Percentiles rank a stretch among this genome's conserved stretches.
These are phyloP conservation scores for Scylla paramamosain DNA, from an alignment of 1,140 invertebrate genomes.

Conservation along the genomic window DNA sequence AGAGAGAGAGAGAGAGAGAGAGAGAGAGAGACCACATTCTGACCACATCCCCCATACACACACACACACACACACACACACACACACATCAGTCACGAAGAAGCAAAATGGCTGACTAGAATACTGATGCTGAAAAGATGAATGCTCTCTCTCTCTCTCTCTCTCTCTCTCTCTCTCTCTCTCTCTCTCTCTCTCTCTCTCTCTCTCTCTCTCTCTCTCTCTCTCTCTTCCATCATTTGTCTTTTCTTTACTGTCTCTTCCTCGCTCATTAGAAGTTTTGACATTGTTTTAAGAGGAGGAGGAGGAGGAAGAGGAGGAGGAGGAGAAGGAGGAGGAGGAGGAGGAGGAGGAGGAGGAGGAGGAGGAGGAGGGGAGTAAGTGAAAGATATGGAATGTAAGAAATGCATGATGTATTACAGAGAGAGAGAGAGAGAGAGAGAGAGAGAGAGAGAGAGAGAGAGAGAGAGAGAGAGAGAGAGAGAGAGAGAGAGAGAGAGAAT, in stretches of 20 bases:
- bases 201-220: not conserved
- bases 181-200: not conserved
- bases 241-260: not conserved
- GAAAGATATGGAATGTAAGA: not conserved
- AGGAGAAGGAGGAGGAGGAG: not conserved
- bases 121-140: not conserved
- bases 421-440: slow-evolving; percentile 46
- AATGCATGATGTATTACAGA: not conserved
- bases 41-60: not conserved
- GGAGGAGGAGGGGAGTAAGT: not conserved
- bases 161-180: not conserved
- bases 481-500: slow-evolving; percentile 24
- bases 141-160: not conserved
- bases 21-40: not conserved
- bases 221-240: not conserved
- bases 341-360: not conserved
- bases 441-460: slow-evolving; percentile 47
- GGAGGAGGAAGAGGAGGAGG: not conserved
- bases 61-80: not conserved
- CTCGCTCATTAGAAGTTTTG: not conserved
- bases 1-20: not conserved
- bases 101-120: not conserved
- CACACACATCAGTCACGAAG: not conserved
- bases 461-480: slow-evolving; percentile 28
- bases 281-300: not conserved